These are phyloP conservation scores for Andricus grossulariae DNA, from an alignment of 1,140 invertebrate species.

Conservation along the genomic window DNA sequence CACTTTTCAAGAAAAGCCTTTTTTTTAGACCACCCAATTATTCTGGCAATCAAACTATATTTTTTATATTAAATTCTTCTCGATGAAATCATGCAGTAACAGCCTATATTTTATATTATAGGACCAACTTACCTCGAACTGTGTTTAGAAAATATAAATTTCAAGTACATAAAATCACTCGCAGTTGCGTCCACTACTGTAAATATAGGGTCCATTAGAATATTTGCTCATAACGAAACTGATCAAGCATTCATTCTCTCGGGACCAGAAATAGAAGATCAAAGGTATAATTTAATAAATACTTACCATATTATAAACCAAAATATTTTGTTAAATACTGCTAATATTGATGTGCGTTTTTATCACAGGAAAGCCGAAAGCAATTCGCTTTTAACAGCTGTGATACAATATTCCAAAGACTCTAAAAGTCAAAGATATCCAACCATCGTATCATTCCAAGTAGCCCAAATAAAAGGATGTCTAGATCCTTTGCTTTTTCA, in stretches of 20 bases:
- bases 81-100: too few species aligned
- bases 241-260: constrained; percentile 78
- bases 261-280: constrained; percentile 74
- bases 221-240: constrained; percentile 75
- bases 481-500: constrained; percentile 79
- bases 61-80: too few species aligned
- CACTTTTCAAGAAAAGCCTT: too few species aligned
- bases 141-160: constrained; percentile 74
- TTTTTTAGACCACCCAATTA: too few species aligned
- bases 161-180: constrained; percentile 70
- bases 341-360: constrained; percentile 39
- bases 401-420: constrained; percentile 78
- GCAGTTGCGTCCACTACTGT: constrained; percentile 68
- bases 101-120: constrained; percentile 38
- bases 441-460: constrained; percentile 77
- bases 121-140: constrained; percentile 76
- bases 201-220: constrained; percentile 72
- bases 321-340: not conserved
- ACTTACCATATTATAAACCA: not conserved
- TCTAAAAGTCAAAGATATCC: constrained; percentile 74
- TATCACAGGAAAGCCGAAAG: constrained; percentile 62
- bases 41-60: too few species aligned
- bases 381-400: constrained; percentile 67
- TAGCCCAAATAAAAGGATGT: constrained; percentile 78
- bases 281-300: constrained; percentile 48